Base-by-base conservation (phyloP, 2,113 vertebrate genomes). In the Jacana jacana region DNA sequence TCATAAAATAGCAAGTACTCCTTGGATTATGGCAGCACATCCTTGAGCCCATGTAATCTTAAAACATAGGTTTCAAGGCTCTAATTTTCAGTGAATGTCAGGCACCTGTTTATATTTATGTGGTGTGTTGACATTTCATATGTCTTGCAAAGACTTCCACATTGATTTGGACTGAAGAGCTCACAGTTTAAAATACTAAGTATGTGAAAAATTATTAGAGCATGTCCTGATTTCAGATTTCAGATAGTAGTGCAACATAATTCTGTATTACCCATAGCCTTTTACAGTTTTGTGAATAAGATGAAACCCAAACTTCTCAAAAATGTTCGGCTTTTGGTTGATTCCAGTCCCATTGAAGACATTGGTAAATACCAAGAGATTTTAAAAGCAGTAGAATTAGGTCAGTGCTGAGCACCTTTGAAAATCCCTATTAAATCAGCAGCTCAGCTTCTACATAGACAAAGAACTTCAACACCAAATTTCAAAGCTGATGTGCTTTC, bases 1-100 rank as follows among this genome's bases (percentile, higher is more conserved):
- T 75, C 91, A 91, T 93, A 93, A 94, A 97, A 86, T 5, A 91
- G 39, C 88, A 94, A 68, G 80, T 79, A n/a, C 80, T 91, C 64
- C 83, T 71, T 28, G 86, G 92, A 91, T 95, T 92, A 78, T 5
- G 40, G 55, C 61, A 91, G 83, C 65, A 44, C 55, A 64, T 51
- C 87, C 69, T 28, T 95, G 89, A 92, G 87, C 69, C 80, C 35
- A 11, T 24, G 61, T 92, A 96, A 97, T 92, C 94, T 93, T 60
- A 58, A 66, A 77, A 71, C 73, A 92, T 92, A 93, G 55, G 78
- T 51, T 89, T 33, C 39, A 89, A 48, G 52, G 64, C 70, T 93
- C 80, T 86, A 55, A 84, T 91, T 92, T 86, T 57, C 86, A 92
- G 12, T 28, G 80, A 35, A 86, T 84, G 61, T 55, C 92, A 96